A percentile compares a stretch with the other conserved stretches of the same genome.
Evolutionary conservation across 1,140 invertebrate species (phyloP).

Genomic region (Drosophila guanche): DNA sequence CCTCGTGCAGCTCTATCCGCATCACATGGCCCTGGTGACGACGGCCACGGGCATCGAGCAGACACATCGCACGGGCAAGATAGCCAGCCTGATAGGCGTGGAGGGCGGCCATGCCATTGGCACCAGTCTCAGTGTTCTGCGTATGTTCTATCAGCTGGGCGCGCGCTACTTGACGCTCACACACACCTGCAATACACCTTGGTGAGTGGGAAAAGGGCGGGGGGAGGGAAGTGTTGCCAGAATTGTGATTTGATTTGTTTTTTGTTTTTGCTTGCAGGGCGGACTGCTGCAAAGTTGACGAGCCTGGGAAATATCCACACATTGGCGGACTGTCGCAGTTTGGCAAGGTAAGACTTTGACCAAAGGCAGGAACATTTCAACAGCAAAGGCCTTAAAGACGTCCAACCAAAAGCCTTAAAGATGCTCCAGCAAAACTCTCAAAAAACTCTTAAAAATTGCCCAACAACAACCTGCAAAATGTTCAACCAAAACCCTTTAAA

Average conservation of each 20-base stretch:
- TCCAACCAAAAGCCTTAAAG: no score
- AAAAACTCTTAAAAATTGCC: not conserved
- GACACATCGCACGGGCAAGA: conserved; percentile 86
- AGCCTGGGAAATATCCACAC: conserved; percentile 88
- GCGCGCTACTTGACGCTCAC: conserved; percentile 93
- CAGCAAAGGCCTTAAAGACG: no score
- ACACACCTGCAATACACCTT: conserved; percentile 94
- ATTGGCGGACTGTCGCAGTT: conserved; percentile 90
- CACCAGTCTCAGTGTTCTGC: conserved; percentile 91
- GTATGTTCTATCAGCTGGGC: conserved; percentile 92
- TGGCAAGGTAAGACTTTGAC: conserved; percentile 87
- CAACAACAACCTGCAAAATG: no score
- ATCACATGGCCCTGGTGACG: conserved; percentile 90
- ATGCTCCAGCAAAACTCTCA: no score
- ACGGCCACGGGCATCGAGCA: conserved; percentile 88
- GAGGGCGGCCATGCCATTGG: conserved; percentile 94
- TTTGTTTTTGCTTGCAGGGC: conserved; percentile 84
- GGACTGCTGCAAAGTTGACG: conserved; percentile 88
- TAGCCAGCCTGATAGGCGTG: conserved; percentile 90
- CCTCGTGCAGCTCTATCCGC: conserved; percentile 91
- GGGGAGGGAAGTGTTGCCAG: no score
- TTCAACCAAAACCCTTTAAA: not conserved
- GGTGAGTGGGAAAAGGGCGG: conserved; percentile 84
- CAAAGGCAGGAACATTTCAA: no score
- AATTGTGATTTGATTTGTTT: no score